Conservation (phyloP, 2,888 invertebrate genomes). For the Tenthredo scrophulariae region DNA sequence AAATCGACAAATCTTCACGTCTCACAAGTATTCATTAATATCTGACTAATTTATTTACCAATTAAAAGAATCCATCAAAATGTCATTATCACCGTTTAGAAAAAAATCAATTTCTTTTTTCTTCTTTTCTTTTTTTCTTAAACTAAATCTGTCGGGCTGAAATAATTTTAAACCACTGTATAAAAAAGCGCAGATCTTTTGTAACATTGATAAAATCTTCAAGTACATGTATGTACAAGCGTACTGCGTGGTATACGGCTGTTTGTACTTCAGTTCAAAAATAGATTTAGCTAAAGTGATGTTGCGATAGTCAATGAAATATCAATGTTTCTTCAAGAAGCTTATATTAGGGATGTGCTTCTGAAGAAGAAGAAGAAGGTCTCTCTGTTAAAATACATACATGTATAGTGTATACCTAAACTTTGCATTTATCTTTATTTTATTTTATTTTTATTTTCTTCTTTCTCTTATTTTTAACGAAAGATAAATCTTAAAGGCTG, state of each 20-base stretch:
- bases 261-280: slow-evolving; percentile 20
- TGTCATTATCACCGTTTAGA: background rate
- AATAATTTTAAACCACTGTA: background rate
- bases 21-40: background rate
- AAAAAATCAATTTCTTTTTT: background rate
- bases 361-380: background rate
- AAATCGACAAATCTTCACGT: background rate
- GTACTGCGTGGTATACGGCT: background rate
- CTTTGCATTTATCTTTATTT: background rate
- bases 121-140: background rate
- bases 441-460: too few species aligned
- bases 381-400: background rate
- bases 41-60: background rate
- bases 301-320: slow-evolving; percentile 29
- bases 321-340: slow-evolving; percentile 23
- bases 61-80: background rate
- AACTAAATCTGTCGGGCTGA: background rate
- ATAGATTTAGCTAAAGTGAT: slow-evolving; percentile 17
- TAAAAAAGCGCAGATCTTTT: background rate
- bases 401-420: background rate
- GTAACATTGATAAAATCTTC: background rate
- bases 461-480: background rate
- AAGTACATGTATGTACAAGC: background rate
- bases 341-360: background rate
- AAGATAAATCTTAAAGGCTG: background rate